Percentiles rank a stretch among this genome's conserved stretches.
phyloP scores from a whole-genome alignment of 2,888 invertebrate genomes.

The Machimus atricapillus region DNA sequence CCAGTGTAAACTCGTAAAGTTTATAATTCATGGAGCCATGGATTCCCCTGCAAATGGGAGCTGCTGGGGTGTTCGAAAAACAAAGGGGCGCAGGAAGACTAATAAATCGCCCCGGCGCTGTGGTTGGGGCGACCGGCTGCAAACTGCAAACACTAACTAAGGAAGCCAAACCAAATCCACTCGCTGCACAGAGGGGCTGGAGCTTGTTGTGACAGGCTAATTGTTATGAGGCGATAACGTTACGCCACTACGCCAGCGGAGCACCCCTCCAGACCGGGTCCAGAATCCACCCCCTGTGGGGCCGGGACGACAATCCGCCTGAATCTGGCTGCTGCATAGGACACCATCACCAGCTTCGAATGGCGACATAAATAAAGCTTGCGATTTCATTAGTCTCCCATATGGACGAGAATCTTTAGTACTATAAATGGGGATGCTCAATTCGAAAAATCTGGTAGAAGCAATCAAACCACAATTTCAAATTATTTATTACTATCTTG shows the following conservation, averaged over 20 bases:
- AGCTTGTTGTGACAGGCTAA: slow-evolving; percentile 37
- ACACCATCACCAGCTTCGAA: neutral
- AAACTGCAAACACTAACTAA: slow-evolving; percentile 3
- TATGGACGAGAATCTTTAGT: neutral
- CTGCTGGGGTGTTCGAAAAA: slow-evolving; percentile 11
- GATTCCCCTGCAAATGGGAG: neutral
- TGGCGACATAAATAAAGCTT: neutral
- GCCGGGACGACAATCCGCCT: neutral
- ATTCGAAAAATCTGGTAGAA: neutral
- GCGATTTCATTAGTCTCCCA: slow-evolving; percentile 15
- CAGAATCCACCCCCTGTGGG: neutral
- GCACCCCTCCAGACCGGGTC: neutral
- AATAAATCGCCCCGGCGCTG: slow-evolving; percentile 12
- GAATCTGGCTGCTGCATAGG: neutral
- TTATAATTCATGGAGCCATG: slow-evolving; percentile 32
- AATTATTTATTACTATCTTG: neutral
- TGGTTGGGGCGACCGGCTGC: neutral
- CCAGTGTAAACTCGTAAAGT: slow-evolving; percentile 35
- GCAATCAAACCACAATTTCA: neutral
- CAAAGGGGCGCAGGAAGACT: neutral
- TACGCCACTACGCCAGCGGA: neutral
- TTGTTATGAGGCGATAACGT: slow-evolving; percentile 39
- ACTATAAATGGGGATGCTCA: neutral
- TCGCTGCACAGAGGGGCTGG: neutral
- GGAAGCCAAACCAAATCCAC: slow-evolving; percentile 12